Base-by-base conservation (phyloP, 2,888 invertebrate species). In the Halictus ligatus region DNA sequence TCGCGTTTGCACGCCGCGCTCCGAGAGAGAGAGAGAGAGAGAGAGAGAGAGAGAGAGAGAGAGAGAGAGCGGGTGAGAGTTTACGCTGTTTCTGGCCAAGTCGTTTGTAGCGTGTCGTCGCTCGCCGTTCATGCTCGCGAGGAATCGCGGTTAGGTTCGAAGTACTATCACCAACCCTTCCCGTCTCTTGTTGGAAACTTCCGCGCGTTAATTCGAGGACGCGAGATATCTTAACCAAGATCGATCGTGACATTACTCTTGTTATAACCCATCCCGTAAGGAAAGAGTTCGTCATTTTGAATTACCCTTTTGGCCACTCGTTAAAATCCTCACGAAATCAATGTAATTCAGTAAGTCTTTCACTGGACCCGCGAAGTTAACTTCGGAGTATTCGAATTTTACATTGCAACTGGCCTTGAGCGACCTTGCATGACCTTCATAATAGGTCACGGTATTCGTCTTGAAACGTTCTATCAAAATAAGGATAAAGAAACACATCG, bases 1-100 rank as follows among this genome's bases (percentile, higher is more conserved):
- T 89, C 86, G 83, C 88, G 84, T 89, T 89, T 89, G 75, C 89
- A 83, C 77, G 84, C 78, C 79, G 81, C 85, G 77, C 78, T 67
- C 81, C 18, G 21, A 43, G 71, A 40, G 18, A 72, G 75, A 40
- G 18, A 72, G 75, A 40, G 18, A 72, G 75, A 40, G 18, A 72
- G 75, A 40, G 18, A 72, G 75, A 40, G 18, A 72, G 75, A 40
- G 18, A 72, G 75, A 40, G 18, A 72, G 75, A 40, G 18, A 72
- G 75, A 35, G 35, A 35, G 35, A 35, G 35, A 40, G 18, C n/a
- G n/a, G n/a, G n/a, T n/a, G n/a, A n/a, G n/a, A 72, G 75, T 84
- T 89, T 88, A 85, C 84, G 75, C 81, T 78, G 79, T 74, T 76
- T 78, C 78, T 73, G 29, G 12, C 67, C 40, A 58, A 84, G 73